Conservation (phyloP, 35 echinoderm and acorn worm genomes). For the Anneissia japonica region DNA sequence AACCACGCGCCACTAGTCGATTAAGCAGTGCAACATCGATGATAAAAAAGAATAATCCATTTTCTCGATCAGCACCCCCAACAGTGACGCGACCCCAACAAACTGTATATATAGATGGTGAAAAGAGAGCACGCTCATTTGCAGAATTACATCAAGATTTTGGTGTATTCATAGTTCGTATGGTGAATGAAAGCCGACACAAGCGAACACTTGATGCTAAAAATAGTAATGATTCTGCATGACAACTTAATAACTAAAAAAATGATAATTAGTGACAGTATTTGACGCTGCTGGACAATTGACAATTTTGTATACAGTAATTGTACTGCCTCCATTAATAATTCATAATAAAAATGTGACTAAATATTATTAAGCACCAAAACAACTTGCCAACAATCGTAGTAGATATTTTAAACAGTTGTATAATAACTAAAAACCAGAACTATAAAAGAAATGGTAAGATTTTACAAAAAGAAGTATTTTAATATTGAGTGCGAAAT, state of each 20-base stretch:
- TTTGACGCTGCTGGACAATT: no score
- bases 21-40: conserved; percentile 19
- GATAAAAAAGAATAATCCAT: neutral
- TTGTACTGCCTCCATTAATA: no score
- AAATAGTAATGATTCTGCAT: neutral
- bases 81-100: neutral
- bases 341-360: no score
- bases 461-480: no score
- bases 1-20: neutral
- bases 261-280: no score
- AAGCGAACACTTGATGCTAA: neutral
- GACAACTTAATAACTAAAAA: neutral
- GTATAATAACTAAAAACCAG: no score
- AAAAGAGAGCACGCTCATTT: conserved; percentile 58
- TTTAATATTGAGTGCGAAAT: no score
- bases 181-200: conserved; percentile 69
- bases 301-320: no score
- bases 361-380: no score
- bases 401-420: no score
- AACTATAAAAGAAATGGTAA: no score
- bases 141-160: conserved; percentile 90
- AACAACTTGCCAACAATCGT: no score
- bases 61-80: neutral
- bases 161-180: conserved; percentile 83
- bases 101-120: conserved; percentile 10